A percentile compares a stretch with the other conserved stretches of the same genome.
Conservation (phyloP, 1,140 invertebrate species). For the Aricia agestis region DNA sequence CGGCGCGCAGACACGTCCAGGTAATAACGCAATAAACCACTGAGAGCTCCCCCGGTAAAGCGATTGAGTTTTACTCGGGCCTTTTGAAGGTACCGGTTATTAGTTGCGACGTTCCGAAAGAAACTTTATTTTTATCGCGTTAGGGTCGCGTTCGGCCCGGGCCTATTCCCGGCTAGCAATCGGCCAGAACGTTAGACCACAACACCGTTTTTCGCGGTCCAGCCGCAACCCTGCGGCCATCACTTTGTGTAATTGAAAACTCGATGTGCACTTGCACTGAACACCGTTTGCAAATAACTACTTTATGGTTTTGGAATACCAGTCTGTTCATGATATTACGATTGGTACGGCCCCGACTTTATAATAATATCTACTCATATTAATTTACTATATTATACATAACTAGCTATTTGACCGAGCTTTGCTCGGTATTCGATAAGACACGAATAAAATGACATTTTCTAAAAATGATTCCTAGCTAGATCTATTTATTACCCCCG, state of each 20-base stretch:
- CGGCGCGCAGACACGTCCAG: slow-evolving; percentile 65
- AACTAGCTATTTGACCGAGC: no score
- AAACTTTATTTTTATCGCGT: slow-evolving; percentile 50
- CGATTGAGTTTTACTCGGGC: slow-evolving; percentile 72
- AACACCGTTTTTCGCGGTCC: slow-evolving; percentile 59
- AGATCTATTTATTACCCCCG: no score
- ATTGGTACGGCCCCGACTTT: background rate
- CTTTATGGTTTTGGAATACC: slow-evolving; percentile 36
- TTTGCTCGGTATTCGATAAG: no score
- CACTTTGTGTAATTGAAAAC: slow-evolving; percentile 75
- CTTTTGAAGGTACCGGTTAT: slow-evolving; percentile 63
- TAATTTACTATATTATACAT: no score
- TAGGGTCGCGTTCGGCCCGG: slow-evolving; percentile 44
- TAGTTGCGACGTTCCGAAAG: slow-evolving; percentile 40
- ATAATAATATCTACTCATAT: no score
- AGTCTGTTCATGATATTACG: slow-evolving; percentile 18
- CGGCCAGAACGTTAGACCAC: slow-evolving; percentile 58
- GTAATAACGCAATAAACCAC: slow-evolving; percentile 76
- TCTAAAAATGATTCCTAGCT: no score
- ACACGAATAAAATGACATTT: no score
- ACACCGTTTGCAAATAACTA: slow-evolving; percentile 62
- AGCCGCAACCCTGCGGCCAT: slow-evolving; percentile 54
- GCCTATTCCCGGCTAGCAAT: slow-evolving; percentile 43
- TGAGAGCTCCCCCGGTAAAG: slow-evolving; percentile 70
- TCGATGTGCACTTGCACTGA: slow-evolving; percentile 68